Evolutionary conservation across 2,888 invertebrate species (phyloP), one percentile per base, ranked within the genome.

Genomic region (Sepiola atlantica): DNA sequence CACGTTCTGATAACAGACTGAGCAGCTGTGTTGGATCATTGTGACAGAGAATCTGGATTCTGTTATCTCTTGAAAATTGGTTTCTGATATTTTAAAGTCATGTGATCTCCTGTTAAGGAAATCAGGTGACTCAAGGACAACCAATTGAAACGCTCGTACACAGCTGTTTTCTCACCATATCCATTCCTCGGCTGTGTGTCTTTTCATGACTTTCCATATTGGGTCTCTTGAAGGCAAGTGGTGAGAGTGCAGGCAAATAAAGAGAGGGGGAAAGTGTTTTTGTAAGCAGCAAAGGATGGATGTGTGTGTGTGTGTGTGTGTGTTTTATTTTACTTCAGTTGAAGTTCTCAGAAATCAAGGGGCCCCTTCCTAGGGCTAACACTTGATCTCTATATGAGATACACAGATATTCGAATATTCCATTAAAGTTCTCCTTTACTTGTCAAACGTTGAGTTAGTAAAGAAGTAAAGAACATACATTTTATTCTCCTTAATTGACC

Each of bases 11-110:
- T 77, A 77, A 28, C 61, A 61, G n/a, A 77, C 77, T n/a, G n/a
- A 77, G 77, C 77, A 77, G 77, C 77, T 77, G 77, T n/a, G 77
- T 32, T 77, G n/a, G 77, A 77, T 77, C 77, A n/a, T 77, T 77
- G n/a, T 16, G 16, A 18, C n/a, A 1, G n/a, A 77, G n/a, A 77
- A 3, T 0, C 77, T 77, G n/a, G 77, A 16, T 77, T 77, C 77
- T 77, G n/a, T 77, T 77, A 77, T 77, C 77, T 77, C 4, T 77
- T 77, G 77, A 77, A 32, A 77, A 77, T 32, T 77, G 14, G n/a
- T 32, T 77, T 77, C 77, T 77, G 77, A 77, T 77, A 77, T 77
- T 77, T 3, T 77, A 2, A 32, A 77, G 77, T 77, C 77, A 77
- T 77, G n/a, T 77, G 77, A 77, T 21, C 32, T 0, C 12, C 77